Base-by-base conservation (phyloP, 2,888 invertebrate species). In the Caenorhabditis sulstoni region DNA sequence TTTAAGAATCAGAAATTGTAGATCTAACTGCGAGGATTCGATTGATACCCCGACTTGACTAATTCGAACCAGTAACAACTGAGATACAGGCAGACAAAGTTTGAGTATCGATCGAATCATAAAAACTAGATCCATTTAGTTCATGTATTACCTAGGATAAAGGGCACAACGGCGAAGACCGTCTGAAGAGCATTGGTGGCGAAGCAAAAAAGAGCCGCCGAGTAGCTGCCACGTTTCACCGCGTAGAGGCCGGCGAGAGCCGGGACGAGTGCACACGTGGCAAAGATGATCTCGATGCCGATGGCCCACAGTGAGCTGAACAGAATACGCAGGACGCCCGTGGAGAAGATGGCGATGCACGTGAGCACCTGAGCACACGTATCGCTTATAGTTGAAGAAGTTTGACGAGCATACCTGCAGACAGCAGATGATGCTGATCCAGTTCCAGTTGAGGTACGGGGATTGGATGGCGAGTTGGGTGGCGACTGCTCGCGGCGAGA, bases 231-330 rank as follows among this genome's bases (percentile, higher is more conserved):
- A n/a, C 23, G 58, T 41, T 58, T 61, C 9, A 75, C 79, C 20
- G 79, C 65, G 55, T 66, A 74, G 14, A 79, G 65, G 2, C 79
- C 79, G 29, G 66, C 61, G 4, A 79, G 58, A 22, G 79, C 41
- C 12, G 79, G 79, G 58, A 79, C 62, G 0, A 79, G 47, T 3
- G 75, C 52, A 22, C 50, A 70, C 8, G 75, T 75, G 18, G 79
- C 74, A 22, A 75, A 79, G 39, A 79, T 55, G 12, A 79, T 74
- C 18, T 79, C 79, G 18, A 79, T 62, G 29, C 79, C 79, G 22
- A 79, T 66, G 2, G 75, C 79, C 79, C 79, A 79, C 7, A 65
- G 58, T 16, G 79, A 47, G 14, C 79, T 75, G 16, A 37, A 66
- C 2, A 79, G 20, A 41, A 79, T 75, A 12, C 79, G 68, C 3